Evolutionary conservation across 1,140 invertebrate genomes (phyloP), one percentile per base, ranked within the genome.

Genomic region (Tribolium castaneum): DNA sequence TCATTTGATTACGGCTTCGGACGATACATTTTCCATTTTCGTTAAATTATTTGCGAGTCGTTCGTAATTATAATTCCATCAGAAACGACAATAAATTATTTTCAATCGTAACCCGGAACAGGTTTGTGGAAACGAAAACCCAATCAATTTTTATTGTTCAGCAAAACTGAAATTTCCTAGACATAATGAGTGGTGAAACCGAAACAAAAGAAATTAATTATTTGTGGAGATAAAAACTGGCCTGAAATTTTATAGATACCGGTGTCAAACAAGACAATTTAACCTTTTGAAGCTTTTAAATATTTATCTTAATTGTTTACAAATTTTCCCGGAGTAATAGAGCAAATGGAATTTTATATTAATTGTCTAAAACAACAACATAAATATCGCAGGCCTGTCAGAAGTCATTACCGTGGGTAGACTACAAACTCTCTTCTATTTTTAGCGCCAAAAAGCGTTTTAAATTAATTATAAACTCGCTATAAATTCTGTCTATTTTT

Each of bases 1-100:
- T 19, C 16, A 19, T 19, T 66, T 66, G 59, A 66, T 66, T 35
- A 66, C 59, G 25, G 25, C 25, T 30, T 30, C 5, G 25, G 6
- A 30, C 6, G 59, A 66, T 66, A 66, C 59, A 66, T 34, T 66
- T 66, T 66, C 59, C 59, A 35, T 39, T 62, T 62, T 62, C 19
- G 5, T 62, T 66, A 66, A 66, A 66, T 66, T 66, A 66, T 66
- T 66, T 30, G 56, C 30, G 12, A 66, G 35, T 30, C 25, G 25
- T 30, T 30, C 5, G 25, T 66, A 66, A 66, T 35, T 35, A 35
- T 35, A 66, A 34, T 35, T 66, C 30, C 30, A 66, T 66, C 59
- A 66, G 34, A 35, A 16, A 25, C 25, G 59, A 66, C 59, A 66
- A 66, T 35, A 35, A 66, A 66, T 35, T 66, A 66, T 66, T 66